These are phyloP conservation scores for Cyprinodon variegatus DNA, from an alignment of 2,113 vertebrate species.

Conservation along the genomic window DNA sequence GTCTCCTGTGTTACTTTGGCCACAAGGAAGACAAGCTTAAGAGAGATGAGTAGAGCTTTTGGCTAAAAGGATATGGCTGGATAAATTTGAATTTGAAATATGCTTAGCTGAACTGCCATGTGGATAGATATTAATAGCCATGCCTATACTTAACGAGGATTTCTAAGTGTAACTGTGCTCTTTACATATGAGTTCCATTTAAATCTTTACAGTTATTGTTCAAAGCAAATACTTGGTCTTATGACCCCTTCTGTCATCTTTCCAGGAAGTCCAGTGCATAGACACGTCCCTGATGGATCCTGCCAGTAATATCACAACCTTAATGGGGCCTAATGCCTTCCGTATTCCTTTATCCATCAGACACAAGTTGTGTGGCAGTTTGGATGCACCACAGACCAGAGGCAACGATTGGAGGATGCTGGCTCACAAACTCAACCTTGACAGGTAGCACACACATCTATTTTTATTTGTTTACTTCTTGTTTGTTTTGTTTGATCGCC, in stretches of 20 bases:
- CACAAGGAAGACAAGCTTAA: conserved; percentile 3
- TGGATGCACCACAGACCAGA: conserved; percentile 95
- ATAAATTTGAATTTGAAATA: conserved; percentile 3
- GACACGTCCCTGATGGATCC: conserved; percentile 90
- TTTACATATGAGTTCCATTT: conserved; percentile 72
- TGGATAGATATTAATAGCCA: conserved; percentile 1
- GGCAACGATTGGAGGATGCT: conserved; percentile 98
- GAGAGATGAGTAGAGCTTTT: neutral
- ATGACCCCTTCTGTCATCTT: neutral
- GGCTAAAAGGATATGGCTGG: neutral
- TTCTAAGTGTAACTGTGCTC: neutral
- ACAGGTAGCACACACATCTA: conserved; percentile 67
- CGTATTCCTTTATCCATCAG: conserved; percentile 94
- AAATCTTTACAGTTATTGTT: neutral
- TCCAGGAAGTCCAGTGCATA: conserved; percentile 88
- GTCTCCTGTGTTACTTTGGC: conserved; percentile 44
- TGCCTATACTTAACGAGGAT: neutral
- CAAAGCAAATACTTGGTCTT: neutral
- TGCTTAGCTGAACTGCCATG: neutral
- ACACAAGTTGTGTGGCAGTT: conserved; percentile 96
- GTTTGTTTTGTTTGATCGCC: neutral
- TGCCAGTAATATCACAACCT: conserved; percentile 87
- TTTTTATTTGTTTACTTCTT: neutral
- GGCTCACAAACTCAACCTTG: conserved; percentile 95
- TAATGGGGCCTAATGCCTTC: conserved; percentile 92